Conservation (phyloP, 2,113 vertebrate genomes). For the Montifringilla adamsi region DNA sequence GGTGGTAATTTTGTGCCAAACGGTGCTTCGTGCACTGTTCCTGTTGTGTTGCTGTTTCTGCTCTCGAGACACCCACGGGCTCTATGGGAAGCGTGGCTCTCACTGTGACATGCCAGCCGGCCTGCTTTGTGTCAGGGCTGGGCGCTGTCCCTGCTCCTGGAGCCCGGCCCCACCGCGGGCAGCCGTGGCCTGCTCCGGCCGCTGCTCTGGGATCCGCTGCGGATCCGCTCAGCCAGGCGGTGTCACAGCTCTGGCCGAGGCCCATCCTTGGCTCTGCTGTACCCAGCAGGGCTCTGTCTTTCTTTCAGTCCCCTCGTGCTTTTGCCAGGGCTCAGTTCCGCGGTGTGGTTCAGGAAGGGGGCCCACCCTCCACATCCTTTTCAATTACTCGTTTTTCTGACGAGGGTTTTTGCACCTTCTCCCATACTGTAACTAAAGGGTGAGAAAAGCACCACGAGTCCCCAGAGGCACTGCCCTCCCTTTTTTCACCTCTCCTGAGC, state of each 20-base stretch:
- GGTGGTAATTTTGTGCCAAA: background rate
- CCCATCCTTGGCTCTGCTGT: background rate
- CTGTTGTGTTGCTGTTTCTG: background rate
- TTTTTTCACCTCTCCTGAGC: background rate
- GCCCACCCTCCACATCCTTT: background rate
- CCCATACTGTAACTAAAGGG: background rate
- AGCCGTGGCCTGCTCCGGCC: background rate
- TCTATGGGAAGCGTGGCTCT: background rate
- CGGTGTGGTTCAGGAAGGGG: fast-evolving
- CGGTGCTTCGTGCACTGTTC: fast-evolving
- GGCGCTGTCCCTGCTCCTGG: background rate
- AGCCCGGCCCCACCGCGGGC: background rate
- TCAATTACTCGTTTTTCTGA: background rate
- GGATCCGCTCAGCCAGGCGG: fast-evolving
- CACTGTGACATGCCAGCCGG: background rate
- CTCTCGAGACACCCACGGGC: background rate
- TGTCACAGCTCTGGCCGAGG: background rate
- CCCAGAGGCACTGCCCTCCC: background rate
- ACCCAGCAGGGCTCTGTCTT: background rate
- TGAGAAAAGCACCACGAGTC: background rate
- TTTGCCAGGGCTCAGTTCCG: background rate
- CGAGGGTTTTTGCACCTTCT: slow-evolving; percentile 9
- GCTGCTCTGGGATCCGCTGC: background rate
- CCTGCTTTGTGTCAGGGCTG: background rate
- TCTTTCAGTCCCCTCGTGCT: fast-evolving